phyloP scores from a whole-genome alignment of 2,888 invertebrate genomes.

The Tetrapedia diversipes region DNA sequence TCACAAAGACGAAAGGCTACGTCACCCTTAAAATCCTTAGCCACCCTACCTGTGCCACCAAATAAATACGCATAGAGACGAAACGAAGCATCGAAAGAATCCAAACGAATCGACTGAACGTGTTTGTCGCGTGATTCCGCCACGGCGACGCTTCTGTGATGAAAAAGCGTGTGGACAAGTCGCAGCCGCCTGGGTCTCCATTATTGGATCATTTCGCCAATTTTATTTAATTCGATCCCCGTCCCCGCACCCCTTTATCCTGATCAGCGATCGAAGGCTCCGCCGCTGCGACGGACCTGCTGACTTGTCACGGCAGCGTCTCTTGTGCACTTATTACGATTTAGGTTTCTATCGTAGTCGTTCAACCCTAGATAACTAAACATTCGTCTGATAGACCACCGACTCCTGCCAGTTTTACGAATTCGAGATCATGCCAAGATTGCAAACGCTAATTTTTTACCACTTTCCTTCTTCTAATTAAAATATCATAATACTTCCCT shows the following conservation, averaged over 20 bases:
- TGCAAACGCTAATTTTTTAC: no score
- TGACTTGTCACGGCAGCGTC: conserved; percentile 80
- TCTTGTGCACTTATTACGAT: conserved; percentile 46
- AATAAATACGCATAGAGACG: background rate
- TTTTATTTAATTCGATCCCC: conserved; percentile 31
- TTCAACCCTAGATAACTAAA: no score
- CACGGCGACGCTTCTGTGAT: conserved; percentile 78
- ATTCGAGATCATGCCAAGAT: no score
- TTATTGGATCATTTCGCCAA: conserved; percentile 15
- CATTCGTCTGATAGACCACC: no score
- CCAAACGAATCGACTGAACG: conserved; percentile 52
- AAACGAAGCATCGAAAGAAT: conserved; percentile 17
- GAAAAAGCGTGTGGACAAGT: conserved; percentile 71
- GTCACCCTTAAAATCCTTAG: background rate
- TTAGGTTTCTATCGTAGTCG: conserved; percentile 48
- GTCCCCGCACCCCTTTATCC: no score
- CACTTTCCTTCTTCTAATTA: no score
- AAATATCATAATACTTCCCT: no score
- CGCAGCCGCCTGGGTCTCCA: conserved; percentile 77
- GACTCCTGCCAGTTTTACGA: no score
- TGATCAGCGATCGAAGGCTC: conserved; percentile 66
- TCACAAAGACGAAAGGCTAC: no score
- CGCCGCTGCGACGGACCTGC: conserved; percentile 75
- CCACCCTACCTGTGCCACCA: no score
- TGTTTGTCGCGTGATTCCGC: conserved; percentile 58